These are phyloP conservation scores for Notothenia rossii DNA, from an alignment of 2,113 vertebrate species.

Conservation along the genomic window DNA sequence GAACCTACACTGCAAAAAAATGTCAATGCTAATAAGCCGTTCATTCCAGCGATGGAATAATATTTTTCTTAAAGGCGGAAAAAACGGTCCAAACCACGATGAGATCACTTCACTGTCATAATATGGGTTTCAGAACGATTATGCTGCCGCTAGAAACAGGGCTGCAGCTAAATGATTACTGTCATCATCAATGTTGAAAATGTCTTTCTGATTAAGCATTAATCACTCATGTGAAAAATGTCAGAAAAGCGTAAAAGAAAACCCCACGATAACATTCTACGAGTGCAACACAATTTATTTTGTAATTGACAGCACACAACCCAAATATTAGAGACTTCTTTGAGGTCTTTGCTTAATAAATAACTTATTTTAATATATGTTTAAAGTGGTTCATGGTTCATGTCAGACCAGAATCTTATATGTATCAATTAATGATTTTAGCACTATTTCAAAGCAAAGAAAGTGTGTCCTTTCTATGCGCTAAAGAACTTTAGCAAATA, in stretches of 20 bases:
- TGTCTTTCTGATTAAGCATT: background rate
- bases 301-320: no score
- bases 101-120: background rate
- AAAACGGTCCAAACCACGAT: slow-evolving; percentile 68
- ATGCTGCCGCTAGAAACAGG: background rate
- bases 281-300: no score
- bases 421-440: background rate
- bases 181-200: background rate
- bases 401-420: no score
- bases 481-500: background rate
- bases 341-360: no score
- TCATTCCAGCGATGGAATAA: slow-evolving; percentile 18
- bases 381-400: no score
- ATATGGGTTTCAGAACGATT: background rate
- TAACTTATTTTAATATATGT: no score
- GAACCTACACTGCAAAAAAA: slow-evolving; percentile 46
- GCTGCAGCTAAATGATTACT: background rate
- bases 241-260: background rate
- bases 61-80: background rate
- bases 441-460: background rate
- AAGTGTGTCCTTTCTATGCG: background rate
- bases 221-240: background rate
- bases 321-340: no score
- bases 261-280: no score
- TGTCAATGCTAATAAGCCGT: slow-evolving; percentile 13